phyloP scores from a whole-genome alignment of 92 coral and sea anemone genomes.

The Ricordea florida region DNA sequence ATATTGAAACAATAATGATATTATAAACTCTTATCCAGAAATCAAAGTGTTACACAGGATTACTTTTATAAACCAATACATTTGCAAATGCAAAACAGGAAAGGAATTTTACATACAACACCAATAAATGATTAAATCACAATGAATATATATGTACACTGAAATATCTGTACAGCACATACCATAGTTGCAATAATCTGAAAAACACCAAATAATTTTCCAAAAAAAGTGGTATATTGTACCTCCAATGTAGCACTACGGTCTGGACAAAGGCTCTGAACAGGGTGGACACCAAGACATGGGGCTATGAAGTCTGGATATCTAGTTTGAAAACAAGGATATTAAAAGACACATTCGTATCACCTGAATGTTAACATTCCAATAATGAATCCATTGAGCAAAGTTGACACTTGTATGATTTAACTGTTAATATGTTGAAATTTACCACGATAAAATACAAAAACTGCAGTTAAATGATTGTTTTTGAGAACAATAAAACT shows the following conservation, averaged over 20 bases:
- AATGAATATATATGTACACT: too few species aligned
- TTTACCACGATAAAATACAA: too few species aligned
- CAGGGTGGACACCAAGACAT: constrained; percentile 94
- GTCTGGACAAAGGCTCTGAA: constrained; percentile 67
- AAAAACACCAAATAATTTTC: background rate
- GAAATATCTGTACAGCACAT: too few species aligned
- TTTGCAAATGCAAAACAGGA: too few species aligned
- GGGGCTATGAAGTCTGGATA: constrained; percentile 85
- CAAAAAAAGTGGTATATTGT: background rate
- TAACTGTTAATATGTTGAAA: background rate
- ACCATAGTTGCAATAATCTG: too few species aligned
- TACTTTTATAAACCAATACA: background rate
- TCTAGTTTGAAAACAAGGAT: too few species aligned
- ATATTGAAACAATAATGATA: background rate
- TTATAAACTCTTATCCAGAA: background rate
- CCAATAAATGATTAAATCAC: too few species aligned
- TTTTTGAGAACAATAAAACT: background rate
- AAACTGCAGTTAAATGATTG: background rate
- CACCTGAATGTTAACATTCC: too few species aligned
- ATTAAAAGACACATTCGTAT: too few species aligned
- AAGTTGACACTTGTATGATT: background rate
- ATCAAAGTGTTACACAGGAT: background rate
- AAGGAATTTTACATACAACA: too few species aligned
- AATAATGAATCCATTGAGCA: too few species aligned
- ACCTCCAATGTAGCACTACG: constrained; percentile 70